Evolutionary conservation across 2,113 vertebrate genomes (phyloP).

Genomic region (Vidua chalybeata): DNA sequence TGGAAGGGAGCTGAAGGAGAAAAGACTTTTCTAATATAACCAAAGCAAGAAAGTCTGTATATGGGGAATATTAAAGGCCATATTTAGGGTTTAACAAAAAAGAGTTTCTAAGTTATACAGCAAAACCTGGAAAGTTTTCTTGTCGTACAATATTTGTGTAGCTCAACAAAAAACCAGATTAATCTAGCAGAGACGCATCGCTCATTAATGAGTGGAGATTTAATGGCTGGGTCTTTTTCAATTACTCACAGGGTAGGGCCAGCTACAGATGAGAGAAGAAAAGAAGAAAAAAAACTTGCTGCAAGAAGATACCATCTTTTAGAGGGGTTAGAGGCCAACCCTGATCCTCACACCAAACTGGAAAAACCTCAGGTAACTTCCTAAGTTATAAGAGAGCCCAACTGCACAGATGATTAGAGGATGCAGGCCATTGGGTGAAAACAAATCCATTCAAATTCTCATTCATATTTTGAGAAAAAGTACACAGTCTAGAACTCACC

Average conservation of each 20-base stretch:
- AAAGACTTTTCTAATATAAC: neutral
- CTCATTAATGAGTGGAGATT: neutral
- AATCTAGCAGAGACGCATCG: neutral
- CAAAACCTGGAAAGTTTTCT: neutral
- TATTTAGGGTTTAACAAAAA: neutral
- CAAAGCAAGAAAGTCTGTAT: neutral
- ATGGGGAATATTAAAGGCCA: neutral
- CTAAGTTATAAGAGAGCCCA: neutral
- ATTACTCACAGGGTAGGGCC: neutral
- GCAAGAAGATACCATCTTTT: neutral
- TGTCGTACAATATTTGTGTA: neutral
- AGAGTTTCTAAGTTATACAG: neutral
- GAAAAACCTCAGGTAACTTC: neutral
- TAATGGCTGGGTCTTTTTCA: neutral
- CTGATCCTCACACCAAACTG: neutral
- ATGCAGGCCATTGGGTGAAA: neutral
- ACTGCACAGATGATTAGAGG: neutral
- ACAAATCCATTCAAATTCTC: neutral
- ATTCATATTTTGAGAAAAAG: neutral
- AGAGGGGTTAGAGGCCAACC: neutral
- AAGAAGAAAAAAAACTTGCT: neutral
- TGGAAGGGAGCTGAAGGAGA: neutral
- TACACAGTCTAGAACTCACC: slow-evolving; percentile 70
- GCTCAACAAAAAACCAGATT: neutral
- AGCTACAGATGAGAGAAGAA: neutral